Evolutionary conservation across 2,888 invertebrate genomes (phyloP), one percentile per base, ranked within the genome.

Genomic region (Deilephila porcellus): DNA sequence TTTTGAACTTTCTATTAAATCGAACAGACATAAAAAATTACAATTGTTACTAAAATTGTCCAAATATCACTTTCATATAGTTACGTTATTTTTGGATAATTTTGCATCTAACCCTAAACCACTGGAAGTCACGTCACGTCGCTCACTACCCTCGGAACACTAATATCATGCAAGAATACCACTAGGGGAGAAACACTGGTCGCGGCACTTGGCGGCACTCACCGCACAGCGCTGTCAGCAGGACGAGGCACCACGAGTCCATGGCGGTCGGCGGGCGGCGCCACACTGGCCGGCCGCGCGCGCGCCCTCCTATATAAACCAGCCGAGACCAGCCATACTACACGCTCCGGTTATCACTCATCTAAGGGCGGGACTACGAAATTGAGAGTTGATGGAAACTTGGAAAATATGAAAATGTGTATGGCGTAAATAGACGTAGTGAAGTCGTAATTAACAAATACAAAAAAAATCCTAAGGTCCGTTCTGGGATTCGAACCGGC

Each of bases 241-340:
- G 20, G 37, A 71, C 71, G 60, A 45, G 7, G 19, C 60, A 25
- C 19, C 17, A 37, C 34, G 71, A n/a, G 60, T 71, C 59, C 60
- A 60, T 52, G n/a, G 25, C 29, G 14, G 14, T 17, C 52, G 25
- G 20, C 45, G 52, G 5, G 45, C 52, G 17, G 5, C 17, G 25
- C 17, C 67, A 25, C 52, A 67, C 67, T 67, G 67, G 20, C 45
- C 25, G 1, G 25, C 8, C 25, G 6, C 17, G 25, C 45, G 45
- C 52, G 25, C 6, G 14, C 7, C 25, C 67, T 25, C 67, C 67
- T 67, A 67, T 67, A 67, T 67, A 67, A 67, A 67, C 19, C 19
- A n/a, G 37, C 63, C 32, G 37, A 34, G 37, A 63, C 63, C 4
- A 17, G n/a, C 45, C 20, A 45, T 17, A 67, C 20, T 67, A 17